A percentile compares a stretch with the other conserved stretches of the same genome.
Conservation (phyloP, 2,797 vertebrate genomes). For the Phoxinus dragarum region DNA sequence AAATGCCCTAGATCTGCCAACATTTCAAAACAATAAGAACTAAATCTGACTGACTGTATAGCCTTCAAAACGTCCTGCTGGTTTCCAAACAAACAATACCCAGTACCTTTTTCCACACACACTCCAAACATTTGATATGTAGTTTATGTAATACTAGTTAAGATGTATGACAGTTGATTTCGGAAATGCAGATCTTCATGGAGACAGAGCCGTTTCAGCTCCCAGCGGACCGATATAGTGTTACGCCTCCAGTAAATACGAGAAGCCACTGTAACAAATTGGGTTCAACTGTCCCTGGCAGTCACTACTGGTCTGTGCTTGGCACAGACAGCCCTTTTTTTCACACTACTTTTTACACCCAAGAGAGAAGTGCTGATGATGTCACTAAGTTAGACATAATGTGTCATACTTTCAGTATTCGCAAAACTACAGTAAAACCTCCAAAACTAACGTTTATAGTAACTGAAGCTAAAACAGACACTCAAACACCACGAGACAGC, state of each 20-base stretch:
- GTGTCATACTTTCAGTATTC: background rate
- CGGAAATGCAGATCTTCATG: background rate
- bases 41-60: constrained; percentile 11
- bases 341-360: background rate
- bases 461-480: background rate
- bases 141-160: background rate
- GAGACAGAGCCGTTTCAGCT: background rate
- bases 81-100: constrained; percentile 26
- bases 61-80: constrained; percentile 24
- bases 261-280: constrained; percentile 14
- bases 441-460: background rate
- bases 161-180: background rate
- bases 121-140: constrained; percentile 2
- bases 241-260: constrained; percentile 15
- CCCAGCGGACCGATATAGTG: constrained; percentile 5
- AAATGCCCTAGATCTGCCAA: constrained; percentile 51
- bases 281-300: constrained; percentile 22
- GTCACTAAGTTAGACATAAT: constrained; percentile 19
- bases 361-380: constrained; percentile 14
- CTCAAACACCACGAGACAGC: background rate
- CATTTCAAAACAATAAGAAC: constrained; percentile 48
- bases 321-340: background rate
- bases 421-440: background rate
- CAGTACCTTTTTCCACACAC: background rate
- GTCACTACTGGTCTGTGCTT: constrained; percentile 27